Conservation (phyloP, 2,113 vertebrate species). For the Trogon surrucura region DNA sequence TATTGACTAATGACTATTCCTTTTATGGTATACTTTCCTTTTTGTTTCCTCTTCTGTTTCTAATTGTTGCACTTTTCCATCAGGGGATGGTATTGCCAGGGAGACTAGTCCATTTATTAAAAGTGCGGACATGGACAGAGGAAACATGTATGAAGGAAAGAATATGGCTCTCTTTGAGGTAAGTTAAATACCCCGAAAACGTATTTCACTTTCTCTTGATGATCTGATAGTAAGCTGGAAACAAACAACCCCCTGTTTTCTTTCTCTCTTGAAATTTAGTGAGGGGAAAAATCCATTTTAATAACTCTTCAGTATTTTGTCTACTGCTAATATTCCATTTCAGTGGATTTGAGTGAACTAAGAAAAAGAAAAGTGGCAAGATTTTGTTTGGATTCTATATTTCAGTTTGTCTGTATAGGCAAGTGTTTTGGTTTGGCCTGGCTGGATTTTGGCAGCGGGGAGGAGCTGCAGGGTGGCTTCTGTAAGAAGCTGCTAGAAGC, state of each 20-base stretch:
- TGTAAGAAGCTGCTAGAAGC: no score
- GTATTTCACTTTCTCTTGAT: background rate
- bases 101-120: constrained; percentile 91
- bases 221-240: background rate
- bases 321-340: background rate
- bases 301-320: background rate
- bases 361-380: background rate
- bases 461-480: no score
- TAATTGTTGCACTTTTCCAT: background rate
- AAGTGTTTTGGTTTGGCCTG: no score
- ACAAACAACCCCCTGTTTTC: background rate
- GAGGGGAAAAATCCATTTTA: background rate
- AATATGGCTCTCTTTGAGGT: constrained; percentile 99
- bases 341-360: background rate
- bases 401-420: background rate
- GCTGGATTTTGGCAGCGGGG: no score
- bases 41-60: background rate
- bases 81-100: constrained; percentile 87
- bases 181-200: background rate
- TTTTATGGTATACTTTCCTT: background rate
- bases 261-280: background rate
- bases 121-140: constrained; percentile 79
- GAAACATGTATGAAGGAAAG: constrained; percentile 87
- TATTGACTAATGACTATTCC: background rate
- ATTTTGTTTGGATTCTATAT: background rate